Evolutionary conservation across 2,113 vertebrate species (phyloP), one percentile per base, ranked within the genome.

Genomic region (Sceloporus undulatus): DNA sequence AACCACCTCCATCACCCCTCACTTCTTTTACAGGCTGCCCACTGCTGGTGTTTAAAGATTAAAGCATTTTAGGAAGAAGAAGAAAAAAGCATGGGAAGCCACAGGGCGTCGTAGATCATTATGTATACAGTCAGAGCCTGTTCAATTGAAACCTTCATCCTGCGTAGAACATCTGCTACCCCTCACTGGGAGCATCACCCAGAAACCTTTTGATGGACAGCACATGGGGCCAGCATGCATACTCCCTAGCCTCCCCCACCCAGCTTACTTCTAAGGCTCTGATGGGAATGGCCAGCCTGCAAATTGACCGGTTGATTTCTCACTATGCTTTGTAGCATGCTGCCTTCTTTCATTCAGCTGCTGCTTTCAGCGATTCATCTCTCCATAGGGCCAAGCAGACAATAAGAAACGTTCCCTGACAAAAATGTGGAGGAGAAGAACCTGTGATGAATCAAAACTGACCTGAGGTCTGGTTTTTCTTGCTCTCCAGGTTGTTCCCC

Each of bases 1-100:
- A 21, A 82, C 27, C 40, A 65, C 34, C 42, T 40, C n/a, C 62
- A 56, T 9, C 68, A 27, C 27, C 23, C 23, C 19, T 29, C 48
- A 8, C 21, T 23, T 48, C 29, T 70, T 79, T 54, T 42, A 62
- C 62, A 29, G n/a, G 5, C n/a, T 79, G 9, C 23, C 19, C 25
- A 59, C 52, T 84, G 81, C 62, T 84, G 59, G 48, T 84, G 48
- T 88, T 84, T 71, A 84, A 88, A 88, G 82, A 71, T 83, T 11
- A 71, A 84, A 79, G 66, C 74, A 56, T 70, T 42, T 70, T 79
- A 84, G 66, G 87, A 78, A 84, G 52, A 77, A 86, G 77, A 85
- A 86, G 40, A 56, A 34, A 75, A 40, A 70, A 56, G n/a, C 16
- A 77, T 70, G 19, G 34, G 10, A 19, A 65, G 34, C 82, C 59